Percentiles rank a stretch among this genome's conserved stretches.
phyloP scores from a whole-genome alignment of 1,140 invertebrate species.

The Drosophila busckii region DNA sequence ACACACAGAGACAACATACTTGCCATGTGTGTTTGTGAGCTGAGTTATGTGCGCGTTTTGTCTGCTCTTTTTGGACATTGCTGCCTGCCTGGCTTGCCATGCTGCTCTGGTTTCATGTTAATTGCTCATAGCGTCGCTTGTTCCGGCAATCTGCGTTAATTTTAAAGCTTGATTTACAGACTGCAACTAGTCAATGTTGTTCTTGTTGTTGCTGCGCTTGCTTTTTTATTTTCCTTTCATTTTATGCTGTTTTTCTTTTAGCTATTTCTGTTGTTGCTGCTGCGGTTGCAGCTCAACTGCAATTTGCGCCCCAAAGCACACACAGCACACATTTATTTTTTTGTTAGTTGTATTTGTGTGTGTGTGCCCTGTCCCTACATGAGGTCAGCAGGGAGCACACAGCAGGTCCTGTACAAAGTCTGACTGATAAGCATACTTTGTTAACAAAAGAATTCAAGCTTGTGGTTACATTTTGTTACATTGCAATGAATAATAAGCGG shows the following conservation, averaged over 20 bases:
- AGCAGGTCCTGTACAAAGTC: not conserved
- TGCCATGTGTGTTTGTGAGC: conserved; percentile 18
- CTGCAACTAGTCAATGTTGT: conserved; percentile 36
- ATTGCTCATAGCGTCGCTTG: conserved; percentile 73
- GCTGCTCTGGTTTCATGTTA: conserved; percentile 66
- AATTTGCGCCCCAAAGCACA: conserved; percentile 49
- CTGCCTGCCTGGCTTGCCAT: too few relatives aligned
- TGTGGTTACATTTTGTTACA: too few relatives aligned
- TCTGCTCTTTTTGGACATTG: conserved; percentile 53
- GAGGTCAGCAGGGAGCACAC: conserved; percentile 13
- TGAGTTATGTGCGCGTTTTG: conserved; percentile 25
- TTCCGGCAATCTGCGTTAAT: conserved; percentile 75
- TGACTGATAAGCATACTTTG: not conserved
- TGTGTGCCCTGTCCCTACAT: conserved; percentile 15
- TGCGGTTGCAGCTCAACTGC: conserved; percentile 45
- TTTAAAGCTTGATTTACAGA: conserved; percentile 75
- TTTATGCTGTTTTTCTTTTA: conserved; percentile 14
- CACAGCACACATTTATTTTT: conserved; percentile 35
- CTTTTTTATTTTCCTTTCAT: conserved; percentile 5
- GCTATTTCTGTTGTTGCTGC: conserved; percentile 15
- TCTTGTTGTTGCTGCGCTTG: conserved; percentile 5
- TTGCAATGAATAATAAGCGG: too few relatives aligned
- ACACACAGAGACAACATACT: too few relatives aligned
- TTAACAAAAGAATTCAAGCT: too few relatives aligned
- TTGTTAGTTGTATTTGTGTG: not conserved